Evolutionary conservation across 2,797 vertebrate genomes (phyloP), one percentile per base, ranked within the genome.

Genomic region (Psittacula echo): DNA sequence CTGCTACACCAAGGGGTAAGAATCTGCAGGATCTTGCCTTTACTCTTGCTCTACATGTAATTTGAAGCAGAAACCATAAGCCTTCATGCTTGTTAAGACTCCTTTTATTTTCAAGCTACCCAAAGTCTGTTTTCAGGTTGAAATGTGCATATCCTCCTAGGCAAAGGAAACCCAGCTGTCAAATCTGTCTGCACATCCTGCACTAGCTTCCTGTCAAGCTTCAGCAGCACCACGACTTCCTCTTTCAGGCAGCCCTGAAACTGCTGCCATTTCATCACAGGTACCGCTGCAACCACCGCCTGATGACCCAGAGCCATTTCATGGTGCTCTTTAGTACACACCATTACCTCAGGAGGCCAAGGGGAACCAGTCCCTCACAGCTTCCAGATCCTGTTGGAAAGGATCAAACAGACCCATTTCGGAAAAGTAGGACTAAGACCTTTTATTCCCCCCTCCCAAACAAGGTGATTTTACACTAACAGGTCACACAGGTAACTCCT

Each of bases 161-260:
- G 13, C 93, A 94, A 44, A 95, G 85, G 75, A 96, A 96, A 70
- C 61, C 15, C 14, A 27, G 65, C 74, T 83, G 75, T 92, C 86
- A 94, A 89, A 86, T 61, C 74, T 91, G 71, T 62, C 76, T 66
- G 22, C 45, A 6, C 72, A 96, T 85, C 77, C 89, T 94, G 90
- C 51, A 34, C 60, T 26, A 30, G 4, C 23, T 95, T 97, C 94
- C 95, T 95, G 86, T 30, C 30, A 0, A 84, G 93, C 85, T 44
- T 23, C 47, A 0, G 72, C 92, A 94, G 85, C 91, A 81, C 60
- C 67, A 34, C 4, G 13, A 32, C 62, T 94, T 96, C 94, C 97
- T 83, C 86, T 93, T 92, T 79, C 58, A 77, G 42, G 15, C 77
- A 32, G 80, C 17, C 21, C 53, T 39, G n/a, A 72, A 94, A 66